phyloP scores from a whole-genome alignment of 2,113 vertebrate genomes.

The Nibea coibor region DNA sequence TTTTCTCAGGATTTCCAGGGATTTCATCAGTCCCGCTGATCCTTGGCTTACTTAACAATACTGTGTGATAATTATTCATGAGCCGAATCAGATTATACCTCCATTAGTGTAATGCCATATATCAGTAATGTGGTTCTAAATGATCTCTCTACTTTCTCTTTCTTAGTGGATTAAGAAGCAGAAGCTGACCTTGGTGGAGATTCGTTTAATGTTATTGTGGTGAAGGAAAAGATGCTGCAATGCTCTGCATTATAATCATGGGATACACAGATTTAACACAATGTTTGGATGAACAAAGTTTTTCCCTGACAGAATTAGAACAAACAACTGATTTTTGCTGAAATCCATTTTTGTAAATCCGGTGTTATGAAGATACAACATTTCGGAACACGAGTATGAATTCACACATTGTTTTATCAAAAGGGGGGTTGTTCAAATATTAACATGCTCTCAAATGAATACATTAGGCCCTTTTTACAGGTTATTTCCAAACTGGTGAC shows the following conservation, averaged over 20 bases:
- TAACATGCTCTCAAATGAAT: conserved; percentile 46
- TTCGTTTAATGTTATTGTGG: not conserved
- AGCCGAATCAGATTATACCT: not conserved
- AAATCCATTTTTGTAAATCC: conserved; percentile 17
- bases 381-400: conserved; percentile 9
- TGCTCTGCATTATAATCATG: conserved; percentile 21
- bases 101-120: not conserved
- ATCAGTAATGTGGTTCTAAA: not conserved
- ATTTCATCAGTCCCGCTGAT: conserved; percentile 49
- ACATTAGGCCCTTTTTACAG: conserved; percentile 41
- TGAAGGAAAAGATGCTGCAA: not conserved
- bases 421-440: conserved; percentile 40
- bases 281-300: conserved; percentile 20
- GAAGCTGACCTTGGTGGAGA: not conserved
- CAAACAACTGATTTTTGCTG: not conserved
- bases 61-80: not conserved
- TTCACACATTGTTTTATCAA: conserved; percentile 26
- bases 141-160: not conserved
- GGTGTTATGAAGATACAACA: conserved; percentile 7
- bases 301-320: conserved; percentile 1
- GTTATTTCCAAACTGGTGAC: conserved; percentile 56
- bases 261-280: not conserved
- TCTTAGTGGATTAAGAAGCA: not conserved
- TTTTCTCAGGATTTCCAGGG: conserved; percentile 22
- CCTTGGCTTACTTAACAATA: not conserved